phyloP scores from a whole-genome alignment of 2,113 vertebrate species.

The Hydrolagus affinis region DNA sequence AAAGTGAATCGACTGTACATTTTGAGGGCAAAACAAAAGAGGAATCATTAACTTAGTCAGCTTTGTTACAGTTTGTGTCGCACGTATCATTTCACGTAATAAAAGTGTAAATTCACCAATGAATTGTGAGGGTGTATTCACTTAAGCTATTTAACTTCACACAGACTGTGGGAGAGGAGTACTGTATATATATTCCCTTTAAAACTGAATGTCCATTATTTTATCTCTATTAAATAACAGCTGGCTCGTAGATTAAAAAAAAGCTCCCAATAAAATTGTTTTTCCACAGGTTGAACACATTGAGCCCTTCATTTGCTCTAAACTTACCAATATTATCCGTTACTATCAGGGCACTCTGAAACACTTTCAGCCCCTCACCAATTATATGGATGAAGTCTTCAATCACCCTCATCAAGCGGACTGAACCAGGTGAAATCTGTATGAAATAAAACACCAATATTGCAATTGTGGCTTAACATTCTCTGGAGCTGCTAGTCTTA shows the following conservation, averaged over 20 bases:
- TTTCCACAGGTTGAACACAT: background rate
- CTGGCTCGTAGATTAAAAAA: background rate
- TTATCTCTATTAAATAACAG: background rate
- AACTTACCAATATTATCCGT: slow-evolving; percentile 87
- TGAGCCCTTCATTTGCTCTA: too few relatives aligned
- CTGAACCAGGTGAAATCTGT: slow-evolving; percentile 84
- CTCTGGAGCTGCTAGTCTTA: too few relatives aligned
- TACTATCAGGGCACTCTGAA: slow-evolving; percentile 91
- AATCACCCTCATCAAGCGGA: slow-evolving; percentile 85
- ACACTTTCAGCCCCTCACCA: slow-evolving; percentile 78
- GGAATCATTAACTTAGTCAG: background rate
- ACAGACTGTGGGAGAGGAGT: background rate
- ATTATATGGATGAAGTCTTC: slow-evolving; percentile 97
- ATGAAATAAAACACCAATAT: background rate
- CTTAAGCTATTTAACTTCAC: too few relatives aligned
- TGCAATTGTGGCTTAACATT: background rate
- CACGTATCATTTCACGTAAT: background rate
- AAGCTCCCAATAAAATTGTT: background rate
- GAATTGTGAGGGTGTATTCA: too few relatives aligned
- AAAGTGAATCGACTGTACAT: too few relatives aligned
- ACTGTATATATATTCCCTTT: background rate
- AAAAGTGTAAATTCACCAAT: background rate
- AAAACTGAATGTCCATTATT: background rate
- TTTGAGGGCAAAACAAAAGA: too few relatives aligned
- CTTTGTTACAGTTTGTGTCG: background rate